Base-by-base conservation (phyloP, 2,888 invertebrate species). In the Drosophila algonquin region DNA sequence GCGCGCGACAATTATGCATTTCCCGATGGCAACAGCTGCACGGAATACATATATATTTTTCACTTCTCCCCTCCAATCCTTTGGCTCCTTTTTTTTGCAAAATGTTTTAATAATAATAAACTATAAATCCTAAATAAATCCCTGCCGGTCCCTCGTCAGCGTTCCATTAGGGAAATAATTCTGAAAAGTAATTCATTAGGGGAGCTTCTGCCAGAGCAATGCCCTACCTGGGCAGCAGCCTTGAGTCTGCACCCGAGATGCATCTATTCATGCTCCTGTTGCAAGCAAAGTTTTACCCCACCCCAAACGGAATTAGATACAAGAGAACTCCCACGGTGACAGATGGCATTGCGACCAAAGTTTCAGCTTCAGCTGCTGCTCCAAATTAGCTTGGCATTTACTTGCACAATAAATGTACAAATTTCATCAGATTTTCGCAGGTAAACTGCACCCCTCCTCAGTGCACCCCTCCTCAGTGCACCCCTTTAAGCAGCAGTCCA, bases 161-260 rank as follows among this genome's bases (percentile, higher is more conserved):
- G 62, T 50, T 81, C 59, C 76, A 65, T 76, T 80, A 60, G 81
- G 73, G 32, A 80, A 80, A 50, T 80, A 80, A 73, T 79, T 76
- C 80, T 76, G 68, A 57, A 69, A 70, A 52, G 62, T 56, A 69
- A 76, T 73, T 72, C 63, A 72, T 74, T 63, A 81, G 67, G 35
- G 67, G 35, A 35, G 35, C 35, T 12, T 48, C 14, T n/a, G 46
- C 60, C 27, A 16, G 32, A 14, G 70, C 64, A 76, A 76, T 73
- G 60, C 58, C 63, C 72, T 75, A 90, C 91, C 81, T 86, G 81
- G 48, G 91, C 90, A 80, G 90, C 91, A 27, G 90, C 80, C 62
- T 75, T 40, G 14, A 40, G 35, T 35, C 12, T 12, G 32, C 32
- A 3, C 32, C 32, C 10, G 32, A 10, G 32, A 10, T 10, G 32